These are phyloP conservation scores for Trisateles emortualis DNA, from an alignment of 2,888 invertebrate species.

Conservation along the genomic window DNA sequence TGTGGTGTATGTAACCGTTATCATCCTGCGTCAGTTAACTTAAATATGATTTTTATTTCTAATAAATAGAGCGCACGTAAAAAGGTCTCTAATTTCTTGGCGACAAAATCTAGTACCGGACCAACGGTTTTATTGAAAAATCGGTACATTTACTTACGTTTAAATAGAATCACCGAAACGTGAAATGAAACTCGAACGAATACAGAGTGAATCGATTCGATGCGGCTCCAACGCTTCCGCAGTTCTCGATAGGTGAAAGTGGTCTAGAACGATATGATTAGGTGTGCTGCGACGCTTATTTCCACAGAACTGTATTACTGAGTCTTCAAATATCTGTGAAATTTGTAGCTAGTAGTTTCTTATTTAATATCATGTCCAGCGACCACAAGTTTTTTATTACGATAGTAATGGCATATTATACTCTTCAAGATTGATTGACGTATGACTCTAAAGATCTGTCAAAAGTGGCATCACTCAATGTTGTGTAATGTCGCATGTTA, in stretches of 20 bases:
- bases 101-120: constrained; percentile 15
- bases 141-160: constrained; percentile 35
- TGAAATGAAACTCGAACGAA: constrained; percentile 58
- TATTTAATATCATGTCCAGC: constrained; percentile 8
- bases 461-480: no score
- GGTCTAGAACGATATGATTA: constrained; percentile 42
- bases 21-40: no score
- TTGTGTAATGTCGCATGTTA: no score
- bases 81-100: constrained; percentile 14
- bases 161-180: constrained; percentile 52
- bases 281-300: constrained; percentile 26
- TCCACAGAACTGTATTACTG: constrained; percentile 15
- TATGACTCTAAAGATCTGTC: no score
- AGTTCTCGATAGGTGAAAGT: constrained; percentile 56
- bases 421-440: no score
- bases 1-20: no score
- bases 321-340: constrained; percentile 37
- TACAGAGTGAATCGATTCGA: constrained; percentile 55
- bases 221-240: constrained; percentile 50
- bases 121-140: constrained; percentile 36
- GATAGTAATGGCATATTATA: not conserved
- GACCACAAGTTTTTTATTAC: no score
- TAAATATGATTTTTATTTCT: no score
- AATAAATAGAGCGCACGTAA: not conserved
- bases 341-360: constrained; percentile 40